Evolutionary conservation across 2,797 vertebrate genomes (phyloP).

Genomic region (Lophotriccus pileatus): DNA sequence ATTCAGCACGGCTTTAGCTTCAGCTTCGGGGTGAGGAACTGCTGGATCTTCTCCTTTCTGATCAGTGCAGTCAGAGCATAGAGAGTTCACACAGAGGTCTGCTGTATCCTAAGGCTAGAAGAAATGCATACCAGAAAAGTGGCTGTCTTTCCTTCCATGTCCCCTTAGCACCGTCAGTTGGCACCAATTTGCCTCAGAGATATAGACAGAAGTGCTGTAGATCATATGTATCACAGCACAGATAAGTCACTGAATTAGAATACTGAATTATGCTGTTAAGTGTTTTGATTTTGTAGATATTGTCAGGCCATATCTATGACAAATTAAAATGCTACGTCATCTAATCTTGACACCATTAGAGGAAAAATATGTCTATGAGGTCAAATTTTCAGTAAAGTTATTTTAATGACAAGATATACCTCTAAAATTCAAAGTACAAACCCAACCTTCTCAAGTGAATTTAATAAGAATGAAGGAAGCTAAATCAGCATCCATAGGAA

Average conservation of each 20-base stretch:
- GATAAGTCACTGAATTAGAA: slow-evolving; percentile 8
- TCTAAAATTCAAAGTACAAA: not conserved
- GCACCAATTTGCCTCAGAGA: not conserved
- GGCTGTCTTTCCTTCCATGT: not conserved
- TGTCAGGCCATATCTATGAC: slow-evolving; percentile 1
- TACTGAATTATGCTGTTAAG: not conserved
- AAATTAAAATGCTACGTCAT: slow-evolving; percentile 34
- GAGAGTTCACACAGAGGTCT: not conserved
- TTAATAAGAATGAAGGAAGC: not conserved
- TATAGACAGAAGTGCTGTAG: not conserved
- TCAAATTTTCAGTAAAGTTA: slow-evolving; percentile 5
- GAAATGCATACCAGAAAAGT: not conserved
- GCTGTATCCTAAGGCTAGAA: not conserved
- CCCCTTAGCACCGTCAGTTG: not conserved
- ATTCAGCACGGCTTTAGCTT: not conserved
- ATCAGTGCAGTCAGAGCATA: not conserved
- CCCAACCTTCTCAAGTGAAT: not conserved
- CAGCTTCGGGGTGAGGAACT: not conserved
- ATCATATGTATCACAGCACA: not conserved
- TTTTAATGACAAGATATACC: not conserved
- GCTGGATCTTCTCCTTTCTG: not conserved
- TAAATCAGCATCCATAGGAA: not conserved
- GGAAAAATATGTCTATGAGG: not conserved
- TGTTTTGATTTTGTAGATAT: slow-evolving; percentile 5
- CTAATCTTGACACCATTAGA: not conserved